A percentile compares a stretch with the other conserved stretches of the same genome.
phyloP scores from a whole-genome alignment of 1,140 invertebrate species.

The Phymastichus coffea region DNA sequence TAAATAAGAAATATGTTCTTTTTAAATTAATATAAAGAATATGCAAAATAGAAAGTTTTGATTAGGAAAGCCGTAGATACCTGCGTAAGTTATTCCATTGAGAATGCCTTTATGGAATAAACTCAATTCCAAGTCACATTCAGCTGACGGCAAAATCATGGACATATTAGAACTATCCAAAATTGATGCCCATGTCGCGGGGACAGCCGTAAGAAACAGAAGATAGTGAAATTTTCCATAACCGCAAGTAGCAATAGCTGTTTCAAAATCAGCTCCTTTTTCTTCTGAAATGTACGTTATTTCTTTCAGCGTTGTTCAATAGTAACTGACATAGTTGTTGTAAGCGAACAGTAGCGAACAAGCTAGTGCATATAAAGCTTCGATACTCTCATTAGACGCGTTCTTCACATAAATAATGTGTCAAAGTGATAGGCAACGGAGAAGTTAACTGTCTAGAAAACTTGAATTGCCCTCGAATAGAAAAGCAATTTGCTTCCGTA shows the following conservation, averaged over 20 bases:
- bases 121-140: slow-evolving; percentile 68
- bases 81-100: slow-evolving; percentile 67
- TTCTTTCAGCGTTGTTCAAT: neutral
- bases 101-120: slow-evolving; percentile 68
- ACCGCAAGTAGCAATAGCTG: slow-evolving; percentile 61
- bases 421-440: neutral
- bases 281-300: slow-evolving; percentile 8
- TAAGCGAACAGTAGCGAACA: neutral
- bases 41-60: too few relatives aligned
- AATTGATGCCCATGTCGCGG: slow-evolving; percentile 64
- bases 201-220: slow-evolving; percentile 63
- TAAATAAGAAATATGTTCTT: too few relatives aligned
- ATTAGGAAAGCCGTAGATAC: slow-evolving; percentile 55
- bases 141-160: slow-evolving; percentile 68
- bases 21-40: too few relatives aligned
- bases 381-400: neutral
- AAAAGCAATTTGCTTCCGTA: neutral
- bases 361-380: neutral
- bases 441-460: too few relatives aligned
- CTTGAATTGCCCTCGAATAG: neutral
- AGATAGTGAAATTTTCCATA: slow-evolving; percentile 69
- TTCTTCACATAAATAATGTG: neutral
- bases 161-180: slow-evolving; percentile 68
- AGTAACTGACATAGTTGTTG: neutral
- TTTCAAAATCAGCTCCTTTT: slow-evolving; percentile 62